Evolutionary conservation across 2,797 vertebrate species (phyloP).

Genomic region (Peromyscus attwateri): DNA sequence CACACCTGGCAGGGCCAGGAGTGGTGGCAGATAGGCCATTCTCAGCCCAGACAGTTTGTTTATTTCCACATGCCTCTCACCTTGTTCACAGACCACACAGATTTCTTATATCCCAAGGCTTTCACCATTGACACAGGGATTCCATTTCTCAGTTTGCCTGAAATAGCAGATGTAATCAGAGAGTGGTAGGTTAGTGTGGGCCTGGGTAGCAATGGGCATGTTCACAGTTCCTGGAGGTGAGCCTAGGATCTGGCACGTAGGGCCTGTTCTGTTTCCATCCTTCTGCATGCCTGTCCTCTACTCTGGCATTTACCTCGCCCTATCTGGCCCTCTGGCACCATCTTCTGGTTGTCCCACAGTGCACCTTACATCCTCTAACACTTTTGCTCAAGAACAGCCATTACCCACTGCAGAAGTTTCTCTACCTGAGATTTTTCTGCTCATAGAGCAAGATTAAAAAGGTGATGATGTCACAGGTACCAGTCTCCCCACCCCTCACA

Average conservation of each 20-base stretch:
- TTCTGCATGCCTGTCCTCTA: not conserved
- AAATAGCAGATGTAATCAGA: constrained; percentile 60
- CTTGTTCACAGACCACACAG: not conserved
- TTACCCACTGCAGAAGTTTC: not conserved
- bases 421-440: not conserved
- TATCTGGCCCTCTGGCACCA: not conserved
- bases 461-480: not conserved
- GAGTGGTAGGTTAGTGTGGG: not conserved
- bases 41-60: not conserved
- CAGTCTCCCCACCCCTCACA: not conserved
- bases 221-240: not conserved
- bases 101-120: constrained; percentile 52
- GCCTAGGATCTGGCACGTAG: rapidly evolving
- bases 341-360: not conserved
- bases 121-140: not conserved
- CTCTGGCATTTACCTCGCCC: not conserved
- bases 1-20: not conserved
- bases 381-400: not conserved
- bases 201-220: not conserved
- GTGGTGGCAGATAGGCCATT: too few relatives aligned
- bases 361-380: not conserved
- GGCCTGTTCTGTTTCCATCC: not conserved
- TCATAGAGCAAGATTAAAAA: not conserved
- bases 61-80: constrained; percentile 49
- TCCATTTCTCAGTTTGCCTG: constrained; percentile 74